phyloP scores from a whole-genome alignment of 2,888 invertebrate species.

The Ptychoptera contaminata region DNA sequence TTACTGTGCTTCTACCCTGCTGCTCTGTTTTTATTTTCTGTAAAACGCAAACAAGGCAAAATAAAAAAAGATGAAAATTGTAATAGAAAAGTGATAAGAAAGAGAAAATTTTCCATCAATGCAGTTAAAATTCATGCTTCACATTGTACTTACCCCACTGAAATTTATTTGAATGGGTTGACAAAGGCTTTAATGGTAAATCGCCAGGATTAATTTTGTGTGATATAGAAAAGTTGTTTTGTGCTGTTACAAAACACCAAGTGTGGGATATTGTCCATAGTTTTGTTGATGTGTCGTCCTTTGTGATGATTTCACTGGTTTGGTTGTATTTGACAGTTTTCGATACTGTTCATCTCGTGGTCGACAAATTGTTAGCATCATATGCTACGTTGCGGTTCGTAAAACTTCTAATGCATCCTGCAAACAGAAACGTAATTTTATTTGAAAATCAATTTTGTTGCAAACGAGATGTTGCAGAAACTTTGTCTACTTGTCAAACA shows the following conservation, averaged over 20 bases:
- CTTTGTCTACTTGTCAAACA: no score
- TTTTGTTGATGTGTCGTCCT: slow-evolving; percentile 29
- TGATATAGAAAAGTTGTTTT: no score
- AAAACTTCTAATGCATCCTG: slow-evolving; percentile 78
- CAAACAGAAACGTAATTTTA: not conserved
- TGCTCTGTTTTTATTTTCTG: slow-evolving; percentile 77
- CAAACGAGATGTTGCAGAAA: no score
- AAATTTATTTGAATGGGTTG: slow-evolving; percentile 10
- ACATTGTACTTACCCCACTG: slow-evolving; percentile 17
- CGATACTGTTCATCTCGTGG: slow-evolving; percentile 50
- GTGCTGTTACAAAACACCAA: no score
- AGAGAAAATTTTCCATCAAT: no score
- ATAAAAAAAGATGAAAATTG: not conserved
- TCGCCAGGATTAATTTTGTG: slow-evolving; percentile 25
- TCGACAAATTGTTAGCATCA: slow-evolving; percentile 62
- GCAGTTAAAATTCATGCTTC: no score
- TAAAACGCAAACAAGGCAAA: slow-evolving; percentile 9
- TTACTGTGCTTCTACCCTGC: slow-evolving; percentile 71
- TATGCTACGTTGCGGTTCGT: slow-evolving; percentile 56
- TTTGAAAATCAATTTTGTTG: not conserved
- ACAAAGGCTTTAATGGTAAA: slow-evolving; percentile 33
- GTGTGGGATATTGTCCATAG: no score
- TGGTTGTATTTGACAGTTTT: slow-evolving; percentile 43
- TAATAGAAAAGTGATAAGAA: no score
- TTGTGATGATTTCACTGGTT: slow-evolving; percentile 43